Percentiles rank a stretch among this genome's conserved stretches.
Evolutionary conservation across 1,140 invertebrate genomes (phyloP).

Genomic region (Pteromalus puparum): DNA sequence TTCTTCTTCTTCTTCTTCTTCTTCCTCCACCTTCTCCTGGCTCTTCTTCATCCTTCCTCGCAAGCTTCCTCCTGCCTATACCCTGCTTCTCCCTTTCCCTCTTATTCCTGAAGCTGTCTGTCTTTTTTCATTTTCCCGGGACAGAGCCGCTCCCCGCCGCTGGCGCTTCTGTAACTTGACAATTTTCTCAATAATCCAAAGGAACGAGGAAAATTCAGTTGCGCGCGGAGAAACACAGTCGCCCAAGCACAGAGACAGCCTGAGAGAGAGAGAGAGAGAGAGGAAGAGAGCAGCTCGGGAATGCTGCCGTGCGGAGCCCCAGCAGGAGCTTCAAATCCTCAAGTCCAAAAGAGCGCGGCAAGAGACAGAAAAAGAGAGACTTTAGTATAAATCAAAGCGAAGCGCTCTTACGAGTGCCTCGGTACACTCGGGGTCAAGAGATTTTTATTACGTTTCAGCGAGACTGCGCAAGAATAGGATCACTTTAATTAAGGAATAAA

Average conservation of each 20-base stretch:
- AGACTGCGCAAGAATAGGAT: slow-evolving; percentile 35
- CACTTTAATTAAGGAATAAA: slow-evolving; percentile 50
- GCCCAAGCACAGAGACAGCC: not conserved
- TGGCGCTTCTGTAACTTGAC: slow-evolving; percentile 56
- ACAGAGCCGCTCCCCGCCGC: slow-evolving; percentile 15
- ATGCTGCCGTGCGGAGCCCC: slow-evolving; percentile 32
- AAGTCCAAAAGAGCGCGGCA: slow-evolving; percentile 18
- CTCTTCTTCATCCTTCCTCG: slow-evolving; percentile 1
- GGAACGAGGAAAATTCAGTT: slow-evolving; percentile 57
- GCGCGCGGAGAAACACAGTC: slow-evolving; percentile 16
- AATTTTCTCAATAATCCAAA: slow-evolving; percentile 63
- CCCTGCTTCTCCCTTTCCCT: slow-evolving; percentile 53
- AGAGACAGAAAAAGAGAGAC: slow-evolving; percentile 19
- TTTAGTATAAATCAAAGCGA: slow-evolving; percentile 53
- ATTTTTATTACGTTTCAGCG: slow-evolving; percentile 49
- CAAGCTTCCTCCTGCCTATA: slow-evolving; percentile 26
- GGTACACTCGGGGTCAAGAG: slow-evolving; percentile 44
- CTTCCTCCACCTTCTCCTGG: not conserved
- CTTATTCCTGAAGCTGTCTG: not conserved
- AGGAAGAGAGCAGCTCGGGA: slow-evolving; percentile 11
- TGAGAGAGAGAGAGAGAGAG: not conserved
- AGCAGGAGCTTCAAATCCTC: slow-evolving; percentile 43
- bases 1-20: not conserved
- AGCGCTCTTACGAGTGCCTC: slow-evolving; percentile 20
- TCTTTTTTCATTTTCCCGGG: slow-evolving; percentile 8